Evolutionary conservation across 2,888 invertebrate genomes (phyloP), one percentile per base, ranked within the genome.

Genomic region (Xestia ashworthii): DNA sequence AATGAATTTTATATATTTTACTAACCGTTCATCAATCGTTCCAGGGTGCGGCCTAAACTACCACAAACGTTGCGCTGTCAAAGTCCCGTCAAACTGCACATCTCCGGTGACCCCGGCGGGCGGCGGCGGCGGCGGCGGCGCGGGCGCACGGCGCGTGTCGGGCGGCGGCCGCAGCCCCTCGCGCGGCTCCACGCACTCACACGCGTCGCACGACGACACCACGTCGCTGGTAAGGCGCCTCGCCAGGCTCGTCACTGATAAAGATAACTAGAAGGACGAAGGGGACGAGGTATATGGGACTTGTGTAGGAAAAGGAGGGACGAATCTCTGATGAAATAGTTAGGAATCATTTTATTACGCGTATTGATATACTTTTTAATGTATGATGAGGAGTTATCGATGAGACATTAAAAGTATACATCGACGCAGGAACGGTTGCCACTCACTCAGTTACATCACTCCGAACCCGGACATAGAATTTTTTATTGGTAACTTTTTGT

Each of bases 31-130:
- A 14, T 44, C 3, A 32, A 14, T 73, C 32, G 11, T 87, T 86
- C 16, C 96, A 99, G 99, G 99, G 88, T 99, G 99, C 97, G 99
- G 99, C 22, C 98, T 99, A 93, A 99, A 99, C 97, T 99, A 99
- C 97, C 99, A 99, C 97, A 99, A 99, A 95, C 98, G 99, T 71
- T 99, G 99, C 95, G 98, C 98, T 68, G 99, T 99, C 86, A 99
- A 99, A 96, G 99, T 99, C 85, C 99, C 99, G 70, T 99, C 99
- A 93, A 99, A 99, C 97, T 99, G 99, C 97, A 93, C 75, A 90
- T 93, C 78, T 88, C 86, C 88, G 46, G 81, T 82, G 75, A 67
- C 81, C 62, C 81, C 81, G 80, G 79, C 32, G 77, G 76, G 83
- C 73, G 48, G 96, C 55, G 91, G 32, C 32, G 0, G 76, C 16